These are phyloP conservation scores for Cepaea nemoralis DNA, from an alignment of 1,140 invertebrate genomes.

Conservation along the genomic window DNA sequence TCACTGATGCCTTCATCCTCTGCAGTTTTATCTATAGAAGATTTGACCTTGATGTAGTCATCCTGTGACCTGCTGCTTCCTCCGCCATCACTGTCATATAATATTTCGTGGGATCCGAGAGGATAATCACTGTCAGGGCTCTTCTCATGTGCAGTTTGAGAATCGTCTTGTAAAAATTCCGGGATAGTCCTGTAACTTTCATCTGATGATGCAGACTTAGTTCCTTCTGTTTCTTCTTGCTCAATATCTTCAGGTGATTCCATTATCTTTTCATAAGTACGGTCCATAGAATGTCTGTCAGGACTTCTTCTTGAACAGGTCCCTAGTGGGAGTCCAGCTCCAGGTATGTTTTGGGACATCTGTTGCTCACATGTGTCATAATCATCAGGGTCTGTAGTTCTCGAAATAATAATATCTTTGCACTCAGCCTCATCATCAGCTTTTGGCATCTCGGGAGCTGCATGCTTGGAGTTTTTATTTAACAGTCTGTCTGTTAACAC, in stretches of 20 bases:
- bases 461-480: conserved; percentile 47
- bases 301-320: conserved; percentile 28
- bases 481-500: conserved; percentile 61
- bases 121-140: conserved; percentile 44
- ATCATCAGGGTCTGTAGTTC: conserved; percentile 6
- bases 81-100: conserved; percentile 41
- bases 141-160: conserved; percentile 30
- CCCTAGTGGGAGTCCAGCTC: neutral
- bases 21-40: conserved; percentile 7
- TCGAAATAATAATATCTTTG: conserved; percentile 1
- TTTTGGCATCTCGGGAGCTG: neutral
- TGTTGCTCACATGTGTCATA: conserved; percentile 8
- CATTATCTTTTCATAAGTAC: conserved; percentile 27
- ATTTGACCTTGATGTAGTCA: neutral
- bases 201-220: conserved; percentile 36
- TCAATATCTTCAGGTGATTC: conserved; percentile 36
- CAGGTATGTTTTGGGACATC: neutral
- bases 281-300: conserved; percentile 29
- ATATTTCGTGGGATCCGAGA: conserved; percentile 25
- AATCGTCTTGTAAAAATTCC: conserved; percentile 1
- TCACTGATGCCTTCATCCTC: conserved; percentile 50
- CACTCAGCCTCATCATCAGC: neutral
- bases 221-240: conserved; percentile 26
- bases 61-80: conserved; percentile 27
- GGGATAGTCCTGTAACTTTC: conserved; percentile 36